Percentiles rank a stretch among this genome's conserved stretches.
Conservation (phyloP, 2,888 invertebrate genomes). For the Polymixis flavicincta region DNA sequence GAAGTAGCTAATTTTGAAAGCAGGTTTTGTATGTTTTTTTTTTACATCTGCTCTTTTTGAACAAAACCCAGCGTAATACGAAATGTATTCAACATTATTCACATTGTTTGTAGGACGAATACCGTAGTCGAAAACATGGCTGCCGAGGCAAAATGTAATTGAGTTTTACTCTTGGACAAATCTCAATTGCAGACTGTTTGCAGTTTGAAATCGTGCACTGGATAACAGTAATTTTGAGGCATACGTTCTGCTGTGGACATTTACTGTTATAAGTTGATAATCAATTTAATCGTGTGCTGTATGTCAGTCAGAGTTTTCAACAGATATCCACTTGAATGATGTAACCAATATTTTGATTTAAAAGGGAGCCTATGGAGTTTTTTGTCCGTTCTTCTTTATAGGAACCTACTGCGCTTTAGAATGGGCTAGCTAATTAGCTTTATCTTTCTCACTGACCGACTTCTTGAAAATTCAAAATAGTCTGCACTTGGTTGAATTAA, state of each 20-base stretch:
- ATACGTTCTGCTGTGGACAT: not conserved
- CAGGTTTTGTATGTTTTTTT: too few species aligned
- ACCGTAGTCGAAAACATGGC: conserved; percentile 28
- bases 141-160: conserved; percentile 32
- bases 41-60: not conserved
- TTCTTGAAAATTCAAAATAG: too few species aligned
- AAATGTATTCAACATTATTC: conserved; percentile 32
- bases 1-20: not conserved
- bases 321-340: not conserved
- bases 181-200: conserved; percentile 21
- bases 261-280: not conserved
- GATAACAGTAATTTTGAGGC: not conserved
- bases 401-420: not conserved
- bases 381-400: not conserved
- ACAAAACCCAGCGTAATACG: not conserved
- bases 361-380: not conserved
- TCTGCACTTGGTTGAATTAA: too few species aligned
- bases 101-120: conserved; percentile 14
- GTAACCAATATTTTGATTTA: not conserved
- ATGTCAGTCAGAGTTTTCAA: not conserved
- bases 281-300: not conserved
- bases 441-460: too few species aligned
- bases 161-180: conserved; percentile 33
- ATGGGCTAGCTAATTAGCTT: too few species aligned
- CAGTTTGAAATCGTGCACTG: conserved; percentile 18